Percentiles rank a stretch among this genome's conserved stretches.
phyloP scores from a whole-genome alignment of 2,113 vertebrate species.

The Takifugu bimaculatus region DNA sequence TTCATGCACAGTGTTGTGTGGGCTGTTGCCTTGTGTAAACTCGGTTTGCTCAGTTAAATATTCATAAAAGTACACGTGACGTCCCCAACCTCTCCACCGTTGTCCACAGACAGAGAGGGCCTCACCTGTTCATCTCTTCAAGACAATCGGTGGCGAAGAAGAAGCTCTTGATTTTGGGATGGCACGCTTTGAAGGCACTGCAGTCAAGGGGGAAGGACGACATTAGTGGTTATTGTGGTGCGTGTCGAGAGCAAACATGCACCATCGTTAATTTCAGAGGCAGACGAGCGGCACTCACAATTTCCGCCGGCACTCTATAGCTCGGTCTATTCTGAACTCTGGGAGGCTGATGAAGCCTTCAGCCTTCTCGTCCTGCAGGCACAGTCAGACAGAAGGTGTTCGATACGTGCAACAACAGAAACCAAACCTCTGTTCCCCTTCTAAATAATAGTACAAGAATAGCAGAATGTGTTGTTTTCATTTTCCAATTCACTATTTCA shows the following conservation, averaged over 20 bases:
- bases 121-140: slow-evolving; percentile 93
- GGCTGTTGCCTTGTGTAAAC: slow-evolving; percentile 50
- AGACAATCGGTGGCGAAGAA: slow-evolving; percentile 89
- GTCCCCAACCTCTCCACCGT: slow-evolving; percentile 8
- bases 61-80: slow-evolving; percentile 50
- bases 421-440: slow-evolving; percentile 50
- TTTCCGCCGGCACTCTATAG: slow-evolving; percentile 87
- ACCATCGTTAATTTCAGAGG: slow-evolving; percentile 63
- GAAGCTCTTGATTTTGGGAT: slow-evolving; percentile 92
- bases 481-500: neutral
- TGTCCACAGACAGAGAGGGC: slow-evolving; percentile 13
- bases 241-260: slow-evolving; percentile 47
- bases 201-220: slow-evolving; percentile 43
- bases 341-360: slow-evolving; percentile 90
- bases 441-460: slow-evolving; percentile 36
- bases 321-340: slow-evolving; percentile 90
- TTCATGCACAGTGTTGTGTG: slow-evolving; percentile 49
- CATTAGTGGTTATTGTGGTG: slow-evolving; percentile 19
- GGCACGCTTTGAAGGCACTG: slow-evolving; percentile 91
- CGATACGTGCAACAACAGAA: slow-evolving; percentile 40
- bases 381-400: slow-evolving; percentile 48
- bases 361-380: slow-evolving; percentile 85
- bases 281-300: slow-evolving; percentile 79
- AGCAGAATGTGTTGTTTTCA: slow-evolving; percentile 42
- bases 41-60: slow-evolving; percentile 55